A percentile compares a stretch with the other conserved stretches of the same genome.
Evolutionary conservation across 92 coral and sea anemone genomes (phyloP).

Genomic region (Plumapathes pennacea): DNA sequence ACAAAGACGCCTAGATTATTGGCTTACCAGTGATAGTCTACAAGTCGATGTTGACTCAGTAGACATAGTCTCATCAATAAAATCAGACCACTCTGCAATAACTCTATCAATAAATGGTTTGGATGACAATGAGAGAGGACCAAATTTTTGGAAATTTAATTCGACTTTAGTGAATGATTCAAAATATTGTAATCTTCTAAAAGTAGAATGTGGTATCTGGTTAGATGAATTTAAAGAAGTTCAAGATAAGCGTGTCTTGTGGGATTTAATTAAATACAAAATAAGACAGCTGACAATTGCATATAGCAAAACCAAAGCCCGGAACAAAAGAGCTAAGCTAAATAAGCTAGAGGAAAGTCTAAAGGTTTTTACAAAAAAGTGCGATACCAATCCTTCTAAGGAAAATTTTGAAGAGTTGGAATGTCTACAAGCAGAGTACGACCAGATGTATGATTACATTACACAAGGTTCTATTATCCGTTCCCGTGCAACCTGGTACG

Average conservation of each 20-base stretch:
- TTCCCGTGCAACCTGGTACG: slow-evolving; percentile 19
- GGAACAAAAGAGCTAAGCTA: background rate
- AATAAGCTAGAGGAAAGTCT: background rate
- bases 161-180: background rate
- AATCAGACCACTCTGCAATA: slow-evolving; percentile 5
- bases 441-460: slow-evolving; percentile 18
- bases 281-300: too few relatives aligned
- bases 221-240: background rate
- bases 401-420: slow-evolving; percentile 22
- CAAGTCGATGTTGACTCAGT: slow-evolving; percentile 1
- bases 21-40: slow-evolving; percentile 1
- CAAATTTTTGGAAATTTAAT: slow-evolving; percentile 5
- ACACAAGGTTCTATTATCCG: slow-evolving; percentile 12
- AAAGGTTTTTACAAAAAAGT: slow-evolving; percentile 2
- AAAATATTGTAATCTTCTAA: background rate
- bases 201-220: background rate
- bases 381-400: slow-evolving; percentile 9
- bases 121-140: background rate
- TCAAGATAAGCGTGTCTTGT: background rate
- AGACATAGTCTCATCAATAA: slow-evolving; percentile 1
- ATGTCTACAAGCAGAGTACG: slow-evolving; percentile 12
- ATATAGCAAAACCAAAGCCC: background rate
- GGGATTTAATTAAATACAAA: slow-evolving; percentile 13
- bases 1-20: slow-evolving; percentile 24
- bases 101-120: background rate